These are phyloP conservation scores for Trachymyrmex septentrionalis DNA, from an alignment of 1,140 invertebrate genomes.

Conservation along the genomic window DNA sequence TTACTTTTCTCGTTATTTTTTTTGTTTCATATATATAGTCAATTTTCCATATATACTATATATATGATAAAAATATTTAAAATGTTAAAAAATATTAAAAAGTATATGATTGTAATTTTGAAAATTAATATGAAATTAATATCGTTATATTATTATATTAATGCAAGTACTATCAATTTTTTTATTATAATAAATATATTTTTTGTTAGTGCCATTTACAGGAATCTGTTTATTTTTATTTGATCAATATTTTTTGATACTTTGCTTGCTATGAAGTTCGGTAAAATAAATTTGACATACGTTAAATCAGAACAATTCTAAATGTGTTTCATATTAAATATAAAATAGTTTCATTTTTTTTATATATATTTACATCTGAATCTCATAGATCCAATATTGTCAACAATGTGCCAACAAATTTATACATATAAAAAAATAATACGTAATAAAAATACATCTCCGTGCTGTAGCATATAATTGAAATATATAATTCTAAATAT, in stretches of 20 bases:
- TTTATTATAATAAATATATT: not conserved
- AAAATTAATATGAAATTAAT: not conserved
- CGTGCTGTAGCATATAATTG: not conserved
- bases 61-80: not conserved
- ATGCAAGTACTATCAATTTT: slow-evolving; percentile 8
- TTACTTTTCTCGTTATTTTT: slow-evolving; percentile 21
- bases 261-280: not conserved
- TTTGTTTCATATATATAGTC: slow-evolving; percentile 23
- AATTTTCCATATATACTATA: slow-evolving; percentile 23
- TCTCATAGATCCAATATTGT: slow-evolving; percentile 1
- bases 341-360: slow-evolving; percentile 19
- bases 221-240: slow-evolving; percentile 16
- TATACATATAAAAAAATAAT: slow-evolving; percentile 39
- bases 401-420: slow-evolving; percentile 61
- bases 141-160: not conserved
- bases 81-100: not conserved
- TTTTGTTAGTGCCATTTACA: not conserved
- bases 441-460: slow-evolving; percentile 8
- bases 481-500: slow-evolving; percentile 52
- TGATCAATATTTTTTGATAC: not conserved
- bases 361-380: not conserved
- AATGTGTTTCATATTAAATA: not conserved
- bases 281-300: not conserved
- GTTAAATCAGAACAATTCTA: not conserved
- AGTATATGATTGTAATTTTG: slow-evolving; percentile 6